These are phyloP conservation scores for Drosophila meridionalis DNA, from an alignment of 2,888 invertebrate genomes.

Conservation along the genomic window DNA sequence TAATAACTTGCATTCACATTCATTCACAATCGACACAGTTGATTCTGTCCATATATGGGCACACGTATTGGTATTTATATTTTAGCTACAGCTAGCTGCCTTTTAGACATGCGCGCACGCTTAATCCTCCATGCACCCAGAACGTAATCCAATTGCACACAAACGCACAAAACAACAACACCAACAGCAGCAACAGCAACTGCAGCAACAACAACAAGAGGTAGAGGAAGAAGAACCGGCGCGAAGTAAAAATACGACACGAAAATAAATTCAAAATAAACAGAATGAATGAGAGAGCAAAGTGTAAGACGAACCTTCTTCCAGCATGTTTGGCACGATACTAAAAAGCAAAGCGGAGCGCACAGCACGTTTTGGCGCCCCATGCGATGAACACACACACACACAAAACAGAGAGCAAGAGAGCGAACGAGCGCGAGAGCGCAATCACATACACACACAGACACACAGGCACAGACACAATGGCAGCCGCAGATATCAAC, in stretches of 20 bases:
- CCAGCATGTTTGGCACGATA: conserved; percentile 82
- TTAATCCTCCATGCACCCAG: conserved; percentile 52
- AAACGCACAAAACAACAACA: conserved; percentile 40
- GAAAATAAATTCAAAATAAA: conserved; percentile 22
- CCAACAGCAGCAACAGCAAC: conserved; percentile 21
- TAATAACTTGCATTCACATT: conserved; percentile 11
- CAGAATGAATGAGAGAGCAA: conserved; percentile 29
- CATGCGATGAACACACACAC: conserved; percentile 56
- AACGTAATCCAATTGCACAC: conserved; percentile 73
- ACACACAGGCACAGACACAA: conserved; percentile 25
- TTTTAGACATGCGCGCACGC: conserved; percentile 57
- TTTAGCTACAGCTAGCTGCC: background rate
- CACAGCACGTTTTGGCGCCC: conserved; percentile 69
- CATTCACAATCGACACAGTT: conserved; percentile 18
- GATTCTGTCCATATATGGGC: background rate
- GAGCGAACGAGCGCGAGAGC: conserved; percentile 23
- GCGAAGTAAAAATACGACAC: conserved; percentile 45
- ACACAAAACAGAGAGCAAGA: conserved; percentile 15
- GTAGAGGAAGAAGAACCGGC: conserved; percentile 39
- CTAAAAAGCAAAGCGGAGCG: conserved; percentile 61
- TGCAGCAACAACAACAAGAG: conserved; percentile 22
- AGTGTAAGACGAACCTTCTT: conserved; percentile 82
- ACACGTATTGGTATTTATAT: background rate
- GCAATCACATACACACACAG: conserved; percentile 22
- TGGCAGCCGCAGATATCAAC: conserved; percentile 71